Base-by-base conservation (phyloP, 2,113 vertebrate genomes). In the Regulus satrapa region DNA sequence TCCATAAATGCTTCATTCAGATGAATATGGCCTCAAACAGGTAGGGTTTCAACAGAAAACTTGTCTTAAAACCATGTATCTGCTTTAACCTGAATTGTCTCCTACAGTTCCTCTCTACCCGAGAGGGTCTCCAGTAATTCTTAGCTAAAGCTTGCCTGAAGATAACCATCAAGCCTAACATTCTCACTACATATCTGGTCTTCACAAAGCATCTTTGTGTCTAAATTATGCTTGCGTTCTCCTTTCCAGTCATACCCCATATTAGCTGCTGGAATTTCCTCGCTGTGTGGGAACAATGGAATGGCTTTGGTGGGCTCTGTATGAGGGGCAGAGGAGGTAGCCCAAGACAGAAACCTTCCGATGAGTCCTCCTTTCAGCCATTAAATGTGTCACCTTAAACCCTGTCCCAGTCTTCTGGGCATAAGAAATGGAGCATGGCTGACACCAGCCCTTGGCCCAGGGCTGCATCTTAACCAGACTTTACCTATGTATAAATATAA, bases 381-480 rank as follows among this genome's bases (percentile, higher is more conserved):
- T 59, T 68, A 26, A 46, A 80, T 10, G 7, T 41, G 29, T 20
- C 29, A 45, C 10, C 38, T 78, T 58, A 6, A 29, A 9, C 11
- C 17, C 36, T 56, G 18, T 32, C 34, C 18, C 20, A 28, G 8
- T 40, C 45, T 32, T 69, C 73, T 32, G 29, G 13, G 15, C 15
- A 29, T 3, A 3, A 85, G 5, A 14, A 62, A 18, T 18, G 16
- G 16, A 86, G 23, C 4, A 28, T 1, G 0, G 29, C 38, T 46
- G 34, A 51, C 34, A 63, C 16, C 20, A 77, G 18, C 15, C 21
- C 45, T 52, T 34, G 18, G 16, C 34, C 14, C 18, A 56, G 2
- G 15, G 21, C 20, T 20, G 9, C 31, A 62, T 25, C 48, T 29
- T 80, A 51, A 76, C 19, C 10, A 54, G 14, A 63, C 40, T 74